A percentile compares a stretch with the other conserved stretches of the same genome.
These are phyloP conservation scores for Origma solitaria DNA, from an alignment of 2,113 vertebrate species.

Conservation along the genomic window DNA sequence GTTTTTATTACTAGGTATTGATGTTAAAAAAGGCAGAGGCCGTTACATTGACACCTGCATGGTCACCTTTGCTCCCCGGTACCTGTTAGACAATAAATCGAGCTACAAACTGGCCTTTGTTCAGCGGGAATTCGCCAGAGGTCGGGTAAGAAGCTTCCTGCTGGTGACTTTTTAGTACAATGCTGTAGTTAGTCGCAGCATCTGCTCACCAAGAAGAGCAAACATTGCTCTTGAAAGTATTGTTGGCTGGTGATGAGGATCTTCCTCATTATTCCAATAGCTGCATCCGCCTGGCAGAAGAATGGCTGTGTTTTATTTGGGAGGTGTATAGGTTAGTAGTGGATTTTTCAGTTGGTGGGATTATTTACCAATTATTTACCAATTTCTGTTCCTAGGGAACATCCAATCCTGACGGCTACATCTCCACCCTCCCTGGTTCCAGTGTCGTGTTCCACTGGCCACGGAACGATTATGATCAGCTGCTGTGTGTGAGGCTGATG, in stretches of 20 bases:
- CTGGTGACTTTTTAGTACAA: background rate
- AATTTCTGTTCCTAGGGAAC: conserved; percentile 74
- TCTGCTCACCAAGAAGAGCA: background rate
- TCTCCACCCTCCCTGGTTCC: conserved; percentile 94
- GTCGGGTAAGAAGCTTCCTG: conserved; percentile 78
- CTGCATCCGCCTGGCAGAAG: background rate
- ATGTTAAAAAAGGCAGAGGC: conserved; percentile 92
- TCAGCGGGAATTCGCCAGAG: conserved; percentile 92
- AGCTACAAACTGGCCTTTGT: conserved; percentile 91
- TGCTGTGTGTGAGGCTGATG: conserved; percentile 93
- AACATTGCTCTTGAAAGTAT: background rate
- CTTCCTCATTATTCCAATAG: background rate
- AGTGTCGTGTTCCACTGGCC: conserved; percentile 98
- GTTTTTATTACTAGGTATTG: conserved; percentile 80
- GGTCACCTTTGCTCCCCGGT: conserved; percentile 94
- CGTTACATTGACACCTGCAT: conserved; percentile 93
- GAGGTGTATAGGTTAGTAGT: background rate
- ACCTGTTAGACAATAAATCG: conserved; percentile 93
- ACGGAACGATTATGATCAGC: conserved; percentile 93
- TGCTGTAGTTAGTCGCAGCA: background rate
- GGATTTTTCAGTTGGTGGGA: background rate
- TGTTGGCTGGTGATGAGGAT: background rate
- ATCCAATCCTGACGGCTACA: conserved; percentile 89
- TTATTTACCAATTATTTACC: background rate
- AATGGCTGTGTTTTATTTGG: background rate